Evolutionary conservation across 2,888 invertebrate species (phyloP).

Genomic region (Heliconius sara): DNA sequence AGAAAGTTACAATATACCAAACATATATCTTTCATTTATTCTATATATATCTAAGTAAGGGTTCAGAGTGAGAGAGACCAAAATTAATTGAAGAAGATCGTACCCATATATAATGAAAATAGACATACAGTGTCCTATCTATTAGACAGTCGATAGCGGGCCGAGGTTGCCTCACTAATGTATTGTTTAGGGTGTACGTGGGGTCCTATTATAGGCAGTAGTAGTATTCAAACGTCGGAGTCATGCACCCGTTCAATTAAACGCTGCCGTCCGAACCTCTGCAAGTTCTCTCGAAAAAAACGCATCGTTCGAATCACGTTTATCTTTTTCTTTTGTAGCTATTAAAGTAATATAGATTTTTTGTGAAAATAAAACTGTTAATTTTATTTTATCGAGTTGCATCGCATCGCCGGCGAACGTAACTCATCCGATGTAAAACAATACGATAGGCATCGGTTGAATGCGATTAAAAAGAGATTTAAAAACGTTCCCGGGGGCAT

Average conservation of each 20-base stretch:
- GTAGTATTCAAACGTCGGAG: constrained; percentile 75
- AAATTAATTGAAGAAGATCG: constrained; percentile 4
- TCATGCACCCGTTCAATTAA: constrained; percentile 78
- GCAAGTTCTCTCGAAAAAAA: constrained; percentile 67
- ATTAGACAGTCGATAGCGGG: constrained; percentile 29
- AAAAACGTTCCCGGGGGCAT: constrained; percentile 65
- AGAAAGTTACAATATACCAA: not conserved
- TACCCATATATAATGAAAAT: constrained; percentile 14
- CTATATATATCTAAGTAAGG: not conserved
- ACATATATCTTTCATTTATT: not conserved
- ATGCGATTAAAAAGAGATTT: constrained; percentile 71
- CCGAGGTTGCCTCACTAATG: constrained; percentile 45
- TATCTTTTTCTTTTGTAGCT: constrained; percentile 71
- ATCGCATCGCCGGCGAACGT: constrained; percentile 67
- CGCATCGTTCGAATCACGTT: constrained; percentile 62
- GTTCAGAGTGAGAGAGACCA: not conserved
- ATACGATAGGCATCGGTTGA: constrained; percentile 74
- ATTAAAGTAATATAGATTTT: constrained; percentile 75
- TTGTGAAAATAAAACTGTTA: constrained; percentile 68
- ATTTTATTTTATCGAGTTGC: constrained; percentile 73
- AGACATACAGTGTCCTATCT: constrained; percentile 24
- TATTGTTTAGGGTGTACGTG: constrained; percentile 64
- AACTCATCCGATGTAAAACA: constrained; percentile 76
- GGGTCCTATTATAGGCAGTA: constrained; percentile 71
- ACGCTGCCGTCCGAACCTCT: constrained; percentile 63